Evolutionary conservation across 2,113 vertebrate species (phyloP), one percentile per base, ranked within the genome.

Genomic region (Elgaria multicarinata): DNA sequence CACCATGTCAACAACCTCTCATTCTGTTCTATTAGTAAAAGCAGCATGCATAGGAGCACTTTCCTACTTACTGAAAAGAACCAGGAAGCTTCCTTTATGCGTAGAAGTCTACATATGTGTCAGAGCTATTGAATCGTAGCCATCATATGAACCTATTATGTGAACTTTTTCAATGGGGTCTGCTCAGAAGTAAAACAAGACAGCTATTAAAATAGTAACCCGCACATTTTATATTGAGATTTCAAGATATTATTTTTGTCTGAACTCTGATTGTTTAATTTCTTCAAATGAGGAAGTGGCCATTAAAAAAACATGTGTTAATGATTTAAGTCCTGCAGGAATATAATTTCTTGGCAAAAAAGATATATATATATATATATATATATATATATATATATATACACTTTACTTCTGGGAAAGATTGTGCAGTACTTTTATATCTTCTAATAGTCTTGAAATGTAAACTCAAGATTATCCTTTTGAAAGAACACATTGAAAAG

Each of bases 211-310:
- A 83, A 64, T 36, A 28, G 20, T 64, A 83, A 44, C 42, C 53
- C 39, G 44, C 39, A 83, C 12, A 44, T 64, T 75, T 64, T 46
- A 46, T 83, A 66, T 78, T 83, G 71, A 83, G 69, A 75, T 76
- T 66, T 89, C 69, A 76, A 83, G 55, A 75, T 2, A 75, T 75
- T 10, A 46, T 75, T 66, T 74, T 44, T 83, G 33, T 36, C 31
- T 36, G 7, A 53, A 74, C 18, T 55, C 53, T 82, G 22, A 46
- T 22, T 50, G 64, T 84, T 90, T 92, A 69, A 79, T 91, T 93
- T 79, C 16, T 84, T 6, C 86, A 87, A 87, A 16, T 66, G 0
- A 46, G 55, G 76, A 90, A 92, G 88, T 18, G 72, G 16, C 74
- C 18, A 88, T 82, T 20, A 50, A 87, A 80, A 93, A 91, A 90